Conservation (phyloP, 1,140 invertebrate genomes). For the Drosophila kohkoa region DNA sequence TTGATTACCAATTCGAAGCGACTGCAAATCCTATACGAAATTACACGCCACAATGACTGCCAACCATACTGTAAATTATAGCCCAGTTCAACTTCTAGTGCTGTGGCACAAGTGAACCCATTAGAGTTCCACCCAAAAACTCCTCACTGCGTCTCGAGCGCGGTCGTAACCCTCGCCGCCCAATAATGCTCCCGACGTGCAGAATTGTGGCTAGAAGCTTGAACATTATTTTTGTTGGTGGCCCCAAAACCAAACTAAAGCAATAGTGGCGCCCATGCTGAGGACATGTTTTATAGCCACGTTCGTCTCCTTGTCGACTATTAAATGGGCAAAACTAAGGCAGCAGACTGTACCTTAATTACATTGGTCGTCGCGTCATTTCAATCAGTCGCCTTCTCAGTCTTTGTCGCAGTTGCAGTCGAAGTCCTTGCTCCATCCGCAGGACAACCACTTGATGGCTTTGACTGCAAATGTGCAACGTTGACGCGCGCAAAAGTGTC, state of each 20-base stretch:
- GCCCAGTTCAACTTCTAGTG: slow-evolving; percentile 21
- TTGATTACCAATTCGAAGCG: slow-evolving; percentile 46
- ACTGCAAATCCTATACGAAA: slow-evolving; percentile 34
- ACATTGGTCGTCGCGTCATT: slow-evolving; percentile 57
- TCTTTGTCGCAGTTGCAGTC: neutral
- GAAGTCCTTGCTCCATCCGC: neutral
- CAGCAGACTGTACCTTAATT: slow-evolving; percentile 61
- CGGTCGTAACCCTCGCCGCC: slow-evolving; percentile 53
- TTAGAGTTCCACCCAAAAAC: slow-evolving; percentile 27
- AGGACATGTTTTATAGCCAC: slow-evolving; percentile 45
- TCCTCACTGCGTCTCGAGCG: neutral
- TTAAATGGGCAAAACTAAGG: slow-evolving; percentile 30
- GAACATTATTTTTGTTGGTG: slow-evolving; percentile 60
- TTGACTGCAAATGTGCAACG: slow-evolving; percentile 32
- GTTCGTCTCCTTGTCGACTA: slow-evolving; percentile 20
- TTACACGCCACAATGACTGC: slow-evolving; percentile 42
- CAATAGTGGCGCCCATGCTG: slow-evolving; percentile 11
- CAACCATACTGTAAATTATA: slow-evolving; percentile 40
- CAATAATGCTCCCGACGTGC: slow-evolving; percentile 48
- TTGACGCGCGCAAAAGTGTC: slow-evolving; percentile 7
- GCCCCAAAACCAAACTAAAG: slow-evolving; percentile 34
- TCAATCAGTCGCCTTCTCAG: slow-evolving; percentile 44
- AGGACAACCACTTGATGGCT: neutral
- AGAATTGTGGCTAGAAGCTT: slow-evolving; percentile 66
- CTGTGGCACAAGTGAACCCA: slow-evolving; percentile 32